phyloP scores from a whole-genome alignment of 2,797 vertebrate genomes.

The Hozukius guyotensis region DNA sequence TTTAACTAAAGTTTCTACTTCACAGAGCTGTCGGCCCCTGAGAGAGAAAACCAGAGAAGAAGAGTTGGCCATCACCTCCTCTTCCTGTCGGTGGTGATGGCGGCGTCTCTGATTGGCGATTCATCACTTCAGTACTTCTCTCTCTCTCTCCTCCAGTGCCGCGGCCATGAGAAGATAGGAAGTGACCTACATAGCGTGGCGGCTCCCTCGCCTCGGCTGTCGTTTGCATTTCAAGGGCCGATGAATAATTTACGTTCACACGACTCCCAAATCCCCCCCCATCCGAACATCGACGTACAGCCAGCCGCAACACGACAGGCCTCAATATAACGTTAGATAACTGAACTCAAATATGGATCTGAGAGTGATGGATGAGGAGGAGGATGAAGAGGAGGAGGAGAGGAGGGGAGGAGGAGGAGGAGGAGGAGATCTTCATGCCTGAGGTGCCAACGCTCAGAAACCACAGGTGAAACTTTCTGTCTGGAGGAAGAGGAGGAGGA shows the following conservation, averaged over 20 bases:
- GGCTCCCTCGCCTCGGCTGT: constrained; percentile 76
- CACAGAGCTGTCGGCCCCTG: not conserved
- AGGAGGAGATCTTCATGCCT: constrained; percentile 35
- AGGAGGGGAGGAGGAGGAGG: constrained; percentile 29
- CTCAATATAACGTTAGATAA: constrained; percentile 75
- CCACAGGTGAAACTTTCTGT: constrained; percentile 48
- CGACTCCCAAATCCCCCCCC: constrained; percentile 46
- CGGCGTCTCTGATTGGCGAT: constrained; percentile 35
- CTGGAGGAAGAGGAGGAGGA: not conserved
- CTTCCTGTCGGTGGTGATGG: constrained; percentile 30
- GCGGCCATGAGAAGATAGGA: constrained; percentile 54
- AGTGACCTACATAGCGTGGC: constrained; percentile 80
- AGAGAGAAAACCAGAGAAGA: not conserved
- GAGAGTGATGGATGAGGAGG: constrained; percentile 6
- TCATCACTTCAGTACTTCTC: constrained; percentile 22
- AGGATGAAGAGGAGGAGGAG: not conserved
- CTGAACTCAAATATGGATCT: constrained; percentile 32
- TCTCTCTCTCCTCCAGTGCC: constrained; percentile 13
- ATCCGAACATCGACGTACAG: constrained; percentile 28
- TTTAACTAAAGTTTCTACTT: not conserved
- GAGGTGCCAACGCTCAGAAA: constrained; percentile 27
- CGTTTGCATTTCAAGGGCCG: constrained; percentile 81
- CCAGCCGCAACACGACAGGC: constrained; percentile 70
- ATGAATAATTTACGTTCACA: constrained; percentile 81
- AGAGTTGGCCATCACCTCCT: constrained; percentile 8